Evolutionary conservation across 2,113 vertebrate species (phyloP).

Genomic region (Tricholaema leucomelas): DNA sequence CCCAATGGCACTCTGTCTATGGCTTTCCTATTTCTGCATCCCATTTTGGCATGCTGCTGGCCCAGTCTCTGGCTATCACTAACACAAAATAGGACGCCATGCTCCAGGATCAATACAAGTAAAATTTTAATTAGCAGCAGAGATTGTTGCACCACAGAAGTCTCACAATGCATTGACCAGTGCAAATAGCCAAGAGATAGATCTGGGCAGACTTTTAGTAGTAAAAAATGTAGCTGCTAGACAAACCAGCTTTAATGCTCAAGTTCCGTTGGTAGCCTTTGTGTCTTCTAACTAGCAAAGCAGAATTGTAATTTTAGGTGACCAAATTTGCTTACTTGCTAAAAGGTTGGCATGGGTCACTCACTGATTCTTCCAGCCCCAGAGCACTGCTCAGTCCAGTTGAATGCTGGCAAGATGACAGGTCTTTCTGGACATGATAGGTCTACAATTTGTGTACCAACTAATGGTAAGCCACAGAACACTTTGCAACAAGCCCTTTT

Average conservation of each 20-base stretch:
- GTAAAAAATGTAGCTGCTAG: not conserved
- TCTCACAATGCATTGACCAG: not conserved
- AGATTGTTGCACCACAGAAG: not conserved
- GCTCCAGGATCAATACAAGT: accelerated
- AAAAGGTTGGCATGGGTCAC: not conserved
- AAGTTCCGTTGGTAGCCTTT: not conserved
- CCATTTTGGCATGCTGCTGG: not conserved
- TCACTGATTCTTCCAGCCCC: accelerated
- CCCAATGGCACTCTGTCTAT: not conserved
- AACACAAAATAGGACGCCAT: not conserved
- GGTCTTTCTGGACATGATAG: not conserved
- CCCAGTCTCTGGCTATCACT: not conserved
- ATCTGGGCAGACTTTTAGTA: not conserved
- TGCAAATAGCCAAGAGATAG: not conserved
- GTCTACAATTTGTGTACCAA: not conserved
- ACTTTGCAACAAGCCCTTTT: not conserved
- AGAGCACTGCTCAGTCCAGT: not conserved
- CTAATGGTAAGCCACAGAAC: not conserved
- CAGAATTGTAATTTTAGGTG: not conserved
- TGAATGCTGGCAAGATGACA: not conserved
- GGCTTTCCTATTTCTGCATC: not conserved
- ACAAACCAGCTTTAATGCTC: not conserved
- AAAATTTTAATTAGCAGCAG: not conserved
- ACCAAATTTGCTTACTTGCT: not conserved
- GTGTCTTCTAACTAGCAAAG: not conserved